phyloP scores from a whole-genome alignment of 53 echinoderm and acorn worm genomes.

The Echinometra lucunter region DNA sequence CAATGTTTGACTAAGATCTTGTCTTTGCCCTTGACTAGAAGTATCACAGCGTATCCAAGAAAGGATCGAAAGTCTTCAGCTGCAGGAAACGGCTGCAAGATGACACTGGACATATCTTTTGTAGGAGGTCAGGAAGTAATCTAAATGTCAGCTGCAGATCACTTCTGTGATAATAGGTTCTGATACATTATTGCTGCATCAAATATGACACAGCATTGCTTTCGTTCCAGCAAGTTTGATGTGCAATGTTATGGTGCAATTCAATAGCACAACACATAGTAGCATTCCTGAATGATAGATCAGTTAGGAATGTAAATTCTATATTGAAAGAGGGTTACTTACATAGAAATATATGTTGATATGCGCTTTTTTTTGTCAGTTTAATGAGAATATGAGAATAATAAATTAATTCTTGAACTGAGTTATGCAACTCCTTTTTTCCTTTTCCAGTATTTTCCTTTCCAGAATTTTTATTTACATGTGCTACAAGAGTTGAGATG shows the following conservation, averaged over 20 bases:
- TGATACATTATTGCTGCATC: background rate
- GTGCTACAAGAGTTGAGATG: too few relatives aligned
- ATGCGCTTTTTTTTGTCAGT: too few relatives aligned
- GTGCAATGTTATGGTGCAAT: constrained; percentile 40
- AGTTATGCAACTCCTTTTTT: too few relatives aligned
- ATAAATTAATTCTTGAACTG: too few relatives aligned
- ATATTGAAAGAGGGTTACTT: background rate
- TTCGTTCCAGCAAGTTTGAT: background rate
- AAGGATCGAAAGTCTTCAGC: constrained; percentile 42
- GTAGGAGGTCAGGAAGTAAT: background rate
- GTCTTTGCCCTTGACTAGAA: constrained; percentile 29
- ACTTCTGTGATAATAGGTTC: background rate
- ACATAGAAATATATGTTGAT: background rate
- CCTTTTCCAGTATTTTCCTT: too few relatives aligned
- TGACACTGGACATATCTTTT: background rate
- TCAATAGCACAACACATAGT: background rate
- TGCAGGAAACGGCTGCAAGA: background rate
- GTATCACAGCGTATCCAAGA: constrained; percentile 55
- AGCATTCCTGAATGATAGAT: background rate
- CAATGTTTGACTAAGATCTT: background rate
- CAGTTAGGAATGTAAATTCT: background rate
- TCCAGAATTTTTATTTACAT: too few relatives aligned
- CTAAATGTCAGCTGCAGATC: background rate
- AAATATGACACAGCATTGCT: background rate
- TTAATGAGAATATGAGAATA: too few relatives aligned